These are phyloP conservation scores for Agriopis aurantiaria DNA, from an alignment of 2,888 invertebrate species.

Conservation along the genomic window DNA sequence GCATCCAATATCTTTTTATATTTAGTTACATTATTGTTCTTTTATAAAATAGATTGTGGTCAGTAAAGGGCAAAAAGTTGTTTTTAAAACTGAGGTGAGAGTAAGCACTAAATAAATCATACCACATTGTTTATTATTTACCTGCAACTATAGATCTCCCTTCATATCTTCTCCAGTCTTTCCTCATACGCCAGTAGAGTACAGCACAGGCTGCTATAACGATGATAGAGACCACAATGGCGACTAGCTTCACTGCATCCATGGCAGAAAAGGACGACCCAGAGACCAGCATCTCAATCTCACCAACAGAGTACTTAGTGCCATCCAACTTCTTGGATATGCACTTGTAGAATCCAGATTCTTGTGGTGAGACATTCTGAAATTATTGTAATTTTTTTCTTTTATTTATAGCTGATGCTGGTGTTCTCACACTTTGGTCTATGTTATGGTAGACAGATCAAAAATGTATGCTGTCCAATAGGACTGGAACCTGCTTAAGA, in stretches of 20 bases:
- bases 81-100: no score
- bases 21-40: no score
- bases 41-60: no score
- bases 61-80: no score
- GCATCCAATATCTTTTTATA: no score
- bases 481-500: no score
- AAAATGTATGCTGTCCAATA: no score
- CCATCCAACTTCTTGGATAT: slow-evolving; percentile 86
- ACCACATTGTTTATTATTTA: slow-evolving; percentile 39
- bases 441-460: no score
- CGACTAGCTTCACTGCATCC: slow-evolving; percentile 79
- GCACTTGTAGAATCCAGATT: slow-evolving; percentile 89
- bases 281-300: slow-evolving; percentile 87
- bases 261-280: slow-evolving; percentile 72
- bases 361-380: slow-evolving; percentile 87
- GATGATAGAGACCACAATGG: slow-evolving; percentile 78
- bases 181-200: slow-evolving; percentile 74
- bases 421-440: no score
- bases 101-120: no score
- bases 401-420: not conserved
- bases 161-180: slow-evolving; percentile 78
- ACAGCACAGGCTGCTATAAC: slow-evolving; percentile 77
- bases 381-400: slow-evolving; percentile 44
- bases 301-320: slow-evolving; percentile 81
- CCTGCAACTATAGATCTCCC: slow-evolving; percentile 73